A percentile compares a stretch with the other conserved stretches of the same genome.
These are phyloP conservation scores for Dynastes hyllus DNA, from an alignment of 2,888 invertebrate genomes.

Conservation along the genomic window DNA sequence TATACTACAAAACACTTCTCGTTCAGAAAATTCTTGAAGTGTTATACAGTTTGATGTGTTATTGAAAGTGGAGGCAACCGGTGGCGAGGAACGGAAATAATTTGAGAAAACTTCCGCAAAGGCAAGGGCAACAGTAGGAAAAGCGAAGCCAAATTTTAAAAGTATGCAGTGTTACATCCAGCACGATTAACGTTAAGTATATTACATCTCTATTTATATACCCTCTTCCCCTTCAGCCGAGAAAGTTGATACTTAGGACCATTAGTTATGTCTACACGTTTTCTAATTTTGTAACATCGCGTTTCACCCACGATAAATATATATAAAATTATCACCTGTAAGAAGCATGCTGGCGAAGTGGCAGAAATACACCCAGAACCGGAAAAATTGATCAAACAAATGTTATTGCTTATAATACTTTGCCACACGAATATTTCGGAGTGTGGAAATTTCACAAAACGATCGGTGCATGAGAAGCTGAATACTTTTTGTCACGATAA, in stretches of 20 bases:
- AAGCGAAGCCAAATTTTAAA: too few relatives aligned
- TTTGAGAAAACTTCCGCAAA: too few relatives aligned
- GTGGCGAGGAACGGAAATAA: too few relatives aligned
- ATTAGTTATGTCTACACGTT: constrained; percentile 20
- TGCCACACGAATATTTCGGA: constrained; percentile 34
- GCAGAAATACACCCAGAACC: constrained; percentile 34
- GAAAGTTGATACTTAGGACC: constrained; percentile 3
- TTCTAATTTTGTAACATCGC: constrained; percentile 48
- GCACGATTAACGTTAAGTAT: neutral
- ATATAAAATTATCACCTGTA: constrained; percentile 46
- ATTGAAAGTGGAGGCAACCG: too few relatives aligned
- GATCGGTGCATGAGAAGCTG: constrained; percentile 42
- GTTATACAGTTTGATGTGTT: too few relatives aligned
- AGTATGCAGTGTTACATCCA: too few relatives aligned
- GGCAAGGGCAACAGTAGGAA: too few relatives aligned
- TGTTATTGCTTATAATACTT: constrained; percentile 41
- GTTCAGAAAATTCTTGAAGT: too few relatives aligned
- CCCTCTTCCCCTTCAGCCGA: neutral
- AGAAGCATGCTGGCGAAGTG: constrained; percentile 18
- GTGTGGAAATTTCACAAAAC: constrained; percentile 29
- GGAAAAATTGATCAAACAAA: constrained; percentile 50
- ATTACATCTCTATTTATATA: constrained; percentile 17
- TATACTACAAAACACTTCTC: too few relatives aligned
- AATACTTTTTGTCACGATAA: constrained; percentile 51
- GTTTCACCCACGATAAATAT: constrained; percentile 32